These are phyloP conservation scores for Chrysomela aeneicollis DNA, from an alignment of 2,888 invertebrate genomes.

Conservation along the genomic window DNA sequence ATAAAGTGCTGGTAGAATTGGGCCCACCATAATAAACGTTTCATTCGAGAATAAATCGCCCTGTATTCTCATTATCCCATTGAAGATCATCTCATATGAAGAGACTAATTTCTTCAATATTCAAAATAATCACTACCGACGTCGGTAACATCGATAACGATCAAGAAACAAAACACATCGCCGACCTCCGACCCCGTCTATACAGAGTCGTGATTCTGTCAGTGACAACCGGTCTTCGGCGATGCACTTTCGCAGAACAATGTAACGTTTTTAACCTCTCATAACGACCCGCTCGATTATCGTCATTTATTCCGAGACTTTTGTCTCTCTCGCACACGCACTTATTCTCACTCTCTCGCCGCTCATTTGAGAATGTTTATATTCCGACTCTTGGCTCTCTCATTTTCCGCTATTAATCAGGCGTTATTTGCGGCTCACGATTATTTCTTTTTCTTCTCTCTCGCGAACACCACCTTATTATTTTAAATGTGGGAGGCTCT, in stretches of 20 bases:
- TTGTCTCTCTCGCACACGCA: not conserved
- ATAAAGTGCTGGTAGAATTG: too few species aligned
- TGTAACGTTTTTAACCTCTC: slow-evolving; percentile 31
- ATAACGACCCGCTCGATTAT: slow-evolving; percentile 27
- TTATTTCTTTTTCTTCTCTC: not conserved
- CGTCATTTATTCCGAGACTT: slow-evolving; percentile 10
- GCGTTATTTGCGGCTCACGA: slow-evolving; percentile 9
- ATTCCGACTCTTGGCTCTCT: slow-evolving; percentile 16
- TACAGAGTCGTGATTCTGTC: slow-evolving; percentile 36
- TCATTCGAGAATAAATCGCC: too few species aligned
- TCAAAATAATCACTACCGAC: slow-evolving; percentile 10
- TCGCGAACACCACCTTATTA: slow-evolving; percentile 13
- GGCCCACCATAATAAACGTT: too few species aligned
- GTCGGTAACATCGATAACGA: slow-evolving; percentile 30
- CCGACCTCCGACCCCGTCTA: slow-evolving; percentile 36
- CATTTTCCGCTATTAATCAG: slow-evolving; percentile 18
- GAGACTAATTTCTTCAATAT: too few species aligned
- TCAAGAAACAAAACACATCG: slow-evolving; percentile 40
- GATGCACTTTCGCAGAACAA: slow-evolving; percentile 40
- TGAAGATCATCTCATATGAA: too few species aligned
- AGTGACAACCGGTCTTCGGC: slow-evolving; percentile 42
- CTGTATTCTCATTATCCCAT: too few species aligned
- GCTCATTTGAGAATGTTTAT: slow-evolving; percentile 22
- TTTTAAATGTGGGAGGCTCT: not conserved
- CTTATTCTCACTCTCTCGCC: not conserved